These are phyloP conservation scores for Oreochromis spilurus DNA, from an alignment of 2,113 vertebrate species.

Conservation along the genomic window DNA sequence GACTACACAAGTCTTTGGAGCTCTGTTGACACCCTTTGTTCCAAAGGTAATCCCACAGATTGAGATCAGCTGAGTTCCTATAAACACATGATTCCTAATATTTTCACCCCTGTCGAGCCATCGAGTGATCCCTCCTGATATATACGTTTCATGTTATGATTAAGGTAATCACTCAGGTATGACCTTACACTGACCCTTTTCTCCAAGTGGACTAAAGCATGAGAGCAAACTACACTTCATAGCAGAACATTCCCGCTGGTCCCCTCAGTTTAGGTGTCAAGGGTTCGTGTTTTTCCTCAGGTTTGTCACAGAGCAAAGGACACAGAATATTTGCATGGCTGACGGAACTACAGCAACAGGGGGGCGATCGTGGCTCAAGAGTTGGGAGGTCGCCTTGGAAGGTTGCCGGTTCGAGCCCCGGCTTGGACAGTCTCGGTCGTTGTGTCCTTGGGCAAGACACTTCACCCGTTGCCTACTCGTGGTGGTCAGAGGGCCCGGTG, in stretches of 20 bases:
- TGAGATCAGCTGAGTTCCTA: neutral
- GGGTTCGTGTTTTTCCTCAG: neutral
- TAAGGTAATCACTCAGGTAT: neutral
- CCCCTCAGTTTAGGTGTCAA: neutral
- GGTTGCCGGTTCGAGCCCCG: too few species aligned
- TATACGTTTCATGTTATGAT: neutral
- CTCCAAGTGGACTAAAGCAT: neutral
- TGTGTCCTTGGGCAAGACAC: too few species aligned
- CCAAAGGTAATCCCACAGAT: fast-evolving
- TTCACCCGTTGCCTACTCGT: too few species aligned
- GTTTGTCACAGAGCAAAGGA: neutral
- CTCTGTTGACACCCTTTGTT: neutral
- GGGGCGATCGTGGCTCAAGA: too few species aligned
- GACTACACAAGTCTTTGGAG: neutral
- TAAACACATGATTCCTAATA: fast-evolving
- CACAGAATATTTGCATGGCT: neutral
- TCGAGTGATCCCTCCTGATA: neutral
- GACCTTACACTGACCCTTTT: neutral
- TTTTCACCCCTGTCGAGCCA: fast-evolving
- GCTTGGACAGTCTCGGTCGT: too few species aligned
- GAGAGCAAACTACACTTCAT: neutral
- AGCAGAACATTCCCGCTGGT: neutral
- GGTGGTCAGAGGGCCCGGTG: too few species aligned
- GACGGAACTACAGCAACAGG: neutral
- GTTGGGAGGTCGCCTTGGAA: too few species aligned